phyloP scores from a whole-genome alignment of 2,113 vertebrate genomes.

The Mirza zaza region DNA sequence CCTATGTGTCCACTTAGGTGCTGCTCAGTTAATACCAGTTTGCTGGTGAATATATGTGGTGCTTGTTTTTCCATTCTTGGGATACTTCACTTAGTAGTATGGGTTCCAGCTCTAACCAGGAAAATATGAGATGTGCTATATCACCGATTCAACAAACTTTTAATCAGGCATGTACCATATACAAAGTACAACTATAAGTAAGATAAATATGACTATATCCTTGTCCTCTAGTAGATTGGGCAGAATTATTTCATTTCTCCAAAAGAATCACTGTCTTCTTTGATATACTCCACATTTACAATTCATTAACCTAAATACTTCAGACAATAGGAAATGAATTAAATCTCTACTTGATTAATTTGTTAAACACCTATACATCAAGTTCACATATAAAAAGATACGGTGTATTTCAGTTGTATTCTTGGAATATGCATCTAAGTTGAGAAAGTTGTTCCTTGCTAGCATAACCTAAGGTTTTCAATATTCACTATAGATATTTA shows the following conservation, averaged over 20 bases:
- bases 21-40: too few relatives aligned
- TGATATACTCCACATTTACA: neutral
- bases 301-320: neutral
- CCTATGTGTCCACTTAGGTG: too few relatives aligned
- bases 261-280: neutral
- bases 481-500: neutral
- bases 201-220: neutral
- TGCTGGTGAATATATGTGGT: too few relatives aligned
- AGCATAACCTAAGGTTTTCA: conserved; percentile 7
- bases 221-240: neutral
- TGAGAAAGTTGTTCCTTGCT: neutral
- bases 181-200: neutral
- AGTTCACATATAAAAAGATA: neutral
- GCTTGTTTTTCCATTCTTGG: too few relatives aligned
- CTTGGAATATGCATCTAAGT: neutral
- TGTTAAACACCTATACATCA: neutral
- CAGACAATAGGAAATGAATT: neutral
- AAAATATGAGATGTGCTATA: too few relatives aligned
- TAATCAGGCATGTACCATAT: accelerated
- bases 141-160: neutral
- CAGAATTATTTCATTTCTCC: neutral
- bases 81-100: too few relatives aligned
- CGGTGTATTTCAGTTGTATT: neutral
- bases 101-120: too few relatives aligned
- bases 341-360: neutral